Percentiles rank a stretch among this genome's conserved stretches.
These are phyloP conservation scores for Herminia tarsipennalis DNA, from an alignment of 2,888 invertebrate species.

Conservation along the genomic window DNA sequence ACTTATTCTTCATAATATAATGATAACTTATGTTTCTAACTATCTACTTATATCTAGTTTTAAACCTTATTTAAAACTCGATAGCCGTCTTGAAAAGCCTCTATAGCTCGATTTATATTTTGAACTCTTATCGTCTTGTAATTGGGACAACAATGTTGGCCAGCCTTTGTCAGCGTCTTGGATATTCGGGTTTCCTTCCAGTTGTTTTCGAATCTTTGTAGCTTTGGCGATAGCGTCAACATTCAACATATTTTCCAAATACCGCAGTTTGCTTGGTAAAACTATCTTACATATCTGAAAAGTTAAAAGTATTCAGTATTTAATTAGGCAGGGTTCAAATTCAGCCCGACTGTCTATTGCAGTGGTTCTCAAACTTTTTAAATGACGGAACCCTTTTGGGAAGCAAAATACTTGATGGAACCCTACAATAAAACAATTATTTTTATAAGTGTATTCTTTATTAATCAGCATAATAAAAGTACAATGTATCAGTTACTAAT, in stretches of 20 bases:
- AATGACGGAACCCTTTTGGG: too few relatives aligned
- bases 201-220: conserved; percentile 68
- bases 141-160: conserved; percentile 70
- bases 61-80: conserved; percentile 38
- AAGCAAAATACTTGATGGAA: too few relatives aligned
- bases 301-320: too few relatives aligned
- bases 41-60: not conserved
- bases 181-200: conserved; percentile 69
- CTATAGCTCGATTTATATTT: conserved; percentile 31
- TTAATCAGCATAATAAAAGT: too few relatives aligned
- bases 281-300: conserved; percentile 75
- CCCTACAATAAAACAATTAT: too few relatives aligned
- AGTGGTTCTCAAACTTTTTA: too few relatives aligned
- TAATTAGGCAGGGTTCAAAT: too few relatives aligned
- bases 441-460: too few relatives aligned
- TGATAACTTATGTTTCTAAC: too few relatives aligned
- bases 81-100: conserved; percentile 49
- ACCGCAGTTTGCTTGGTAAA: conserved; percentile 74
- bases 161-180: conserved; percentile 71
- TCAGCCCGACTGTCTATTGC: too few relatives aligned
- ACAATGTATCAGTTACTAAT: too few relatives aligned
- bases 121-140: conserved; percentile 59
- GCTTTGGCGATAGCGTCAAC: conserved; percentile 77
- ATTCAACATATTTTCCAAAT: conserved; percentile 78
- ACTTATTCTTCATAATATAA: too few relatives aligned